Percentiles rank a stretch among this genome's conserved stretches.
These are phyloP conservation scores for Nymphalis c-album DNA, from an alignment of 2,888 invertebrate species.

Conservation along the genomic window DNA sequence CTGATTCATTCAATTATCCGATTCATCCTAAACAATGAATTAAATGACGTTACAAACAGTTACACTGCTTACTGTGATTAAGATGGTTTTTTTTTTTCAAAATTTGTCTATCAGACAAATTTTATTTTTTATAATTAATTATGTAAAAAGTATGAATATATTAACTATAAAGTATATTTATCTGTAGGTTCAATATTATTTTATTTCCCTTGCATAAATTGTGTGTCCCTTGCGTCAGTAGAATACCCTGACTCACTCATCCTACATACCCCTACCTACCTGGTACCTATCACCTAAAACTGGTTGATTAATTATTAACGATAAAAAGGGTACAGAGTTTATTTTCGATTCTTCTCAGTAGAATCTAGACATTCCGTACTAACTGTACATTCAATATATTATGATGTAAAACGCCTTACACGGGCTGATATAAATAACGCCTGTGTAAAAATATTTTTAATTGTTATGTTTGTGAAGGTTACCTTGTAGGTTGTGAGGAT, in stretches of 20 bases:
- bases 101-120: neutral
- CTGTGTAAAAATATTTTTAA: neutral
- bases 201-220: too few species aligned
- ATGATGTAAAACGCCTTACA: neutral
- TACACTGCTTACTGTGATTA: neutral
- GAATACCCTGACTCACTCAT: too few species aligned
- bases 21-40: neutral
- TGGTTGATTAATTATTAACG: too few species aligned
- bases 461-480: constrained; percentile 14
- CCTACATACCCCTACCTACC: too few species aligned
- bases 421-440: neutral
- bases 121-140: neutral
- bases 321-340: too few species aligned
- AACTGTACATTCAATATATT: neutral
- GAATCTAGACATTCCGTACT: too few species aligned
- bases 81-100: neutral
- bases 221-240: too few species aligned
- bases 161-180: too few species aligned
- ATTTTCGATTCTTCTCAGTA: too few species aligned
- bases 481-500: constrained; percentile 18
- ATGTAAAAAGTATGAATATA: neutral
- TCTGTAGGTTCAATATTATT: too few species aligned
- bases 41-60: neutral
- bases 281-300: too few species aligned
- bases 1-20: neutral